Conservation (phyloP, 2,113 vertebrate genomes). For the Cyprinus carpio region DNA sequence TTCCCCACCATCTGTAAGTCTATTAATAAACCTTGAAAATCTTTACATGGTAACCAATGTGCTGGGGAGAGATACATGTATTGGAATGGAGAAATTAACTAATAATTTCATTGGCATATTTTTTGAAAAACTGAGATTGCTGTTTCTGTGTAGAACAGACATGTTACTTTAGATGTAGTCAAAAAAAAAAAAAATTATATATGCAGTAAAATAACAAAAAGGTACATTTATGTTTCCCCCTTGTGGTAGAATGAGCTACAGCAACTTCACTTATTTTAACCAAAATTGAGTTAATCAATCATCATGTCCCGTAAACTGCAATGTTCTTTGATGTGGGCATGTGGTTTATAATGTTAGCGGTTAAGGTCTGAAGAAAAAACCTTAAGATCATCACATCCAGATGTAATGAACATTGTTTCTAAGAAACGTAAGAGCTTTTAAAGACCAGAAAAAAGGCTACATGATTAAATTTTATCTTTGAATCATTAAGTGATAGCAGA, state of each 20-base stretch:
- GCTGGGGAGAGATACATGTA: not conserved
- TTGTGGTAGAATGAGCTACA: constrained; percentile 5
- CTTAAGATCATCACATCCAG: not conserved
- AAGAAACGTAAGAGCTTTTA: not conserved
- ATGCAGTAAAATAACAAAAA: not conserved
- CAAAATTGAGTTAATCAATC: not conserved
- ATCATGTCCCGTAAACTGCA: not conserved
- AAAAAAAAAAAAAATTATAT: not conserved
- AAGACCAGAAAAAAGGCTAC: not conserved
- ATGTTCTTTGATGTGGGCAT: not conserved
- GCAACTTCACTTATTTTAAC: not conserved
- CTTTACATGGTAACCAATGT: not conserved
- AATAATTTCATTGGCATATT: too few relatives aligned
- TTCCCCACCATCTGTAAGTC: constrained; percentile 70
- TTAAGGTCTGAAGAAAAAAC: not conserved
- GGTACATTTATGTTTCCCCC: not conserved
- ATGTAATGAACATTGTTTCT: constrained; percentile 13
- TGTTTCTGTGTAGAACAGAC: too few relatives aligned
- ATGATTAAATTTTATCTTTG: not conserved
- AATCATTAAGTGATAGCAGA: not conserved
- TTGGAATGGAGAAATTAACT: not conserved
- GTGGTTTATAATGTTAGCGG: not conserved
- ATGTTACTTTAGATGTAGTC: not conserved
- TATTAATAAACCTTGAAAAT: not conserved
- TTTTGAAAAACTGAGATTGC: too few relatives aligned